phyloP scores from a whole-genome alignment of 2,113 vertebrate genomes.

The Oryzias melastigma region DNA sequence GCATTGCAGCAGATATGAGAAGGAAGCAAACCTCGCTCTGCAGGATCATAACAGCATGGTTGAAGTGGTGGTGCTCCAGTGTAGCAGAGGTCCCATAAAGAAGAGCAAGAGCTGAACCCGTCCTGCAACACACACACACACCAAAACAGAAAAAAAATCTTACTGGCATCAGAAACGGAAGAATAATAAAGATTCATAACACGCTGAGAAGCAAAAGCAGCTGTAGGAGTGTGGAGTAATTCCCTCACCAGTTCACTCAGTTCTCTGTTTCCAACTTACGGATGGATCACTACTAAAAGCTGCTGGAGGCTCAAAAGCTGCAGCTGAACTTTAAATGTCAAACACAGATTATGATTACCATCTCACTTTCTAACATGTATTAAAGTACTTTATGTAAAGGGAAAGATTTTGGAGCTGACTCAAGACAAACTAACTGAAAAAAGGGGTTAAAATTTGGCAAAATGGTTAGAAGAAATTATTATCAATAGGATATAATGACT shows the following conservation, averaged over 20 bases:
- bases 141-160: slow-evolving; percentile 12
- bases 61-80: slow-evolving; percentile 98
- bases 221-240: slow-evolving; percentile 20
- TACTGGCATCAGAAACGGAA: slow-evolving; percentile 19
- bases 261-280: slow-evolving; percentile 17
- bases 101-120: slow-evolving; percentile 93
- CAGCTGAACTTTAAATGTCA: slow-evolving; percentile 13
- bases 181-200: slow-evolving; percentile 30
- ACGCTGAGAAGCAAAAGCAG: slow-evolving; percentile 26
- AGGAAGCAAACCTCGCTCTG: slow-evolving; percentile 90
- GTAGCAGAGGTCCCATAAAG: slow-evolving; percentile 98
- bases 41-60: slow-evolving; percentile 99
- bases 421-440: too few relatives aligned
- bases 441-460: too few relatives aligned
- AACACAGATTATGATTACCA: slow-evolving; percentile 5
- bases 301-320: slow-evolving; percentile 30
- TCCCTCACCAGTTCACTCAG: slow-evolving; percentile 29
- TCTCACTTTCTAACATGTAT: slow-evolving; percentile 8
- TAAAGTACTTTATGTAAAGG: neutral
- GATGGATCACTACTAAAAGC: slow-evolving; percentile 32
- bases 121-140: slow-evolving; percentile 75
- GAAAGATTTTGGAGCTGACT: neutral
- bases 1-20: slow-evolving; percentile 51
- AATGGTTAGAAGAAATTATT: too few relatives aligned
- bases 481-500: too few relatives aligned